Evolutionary conservation across 2,797 vertebrate species (phyloP), one percentile per base, ranked within the genome.

Genomic region (Pachyuromys duprasi): DNA sequence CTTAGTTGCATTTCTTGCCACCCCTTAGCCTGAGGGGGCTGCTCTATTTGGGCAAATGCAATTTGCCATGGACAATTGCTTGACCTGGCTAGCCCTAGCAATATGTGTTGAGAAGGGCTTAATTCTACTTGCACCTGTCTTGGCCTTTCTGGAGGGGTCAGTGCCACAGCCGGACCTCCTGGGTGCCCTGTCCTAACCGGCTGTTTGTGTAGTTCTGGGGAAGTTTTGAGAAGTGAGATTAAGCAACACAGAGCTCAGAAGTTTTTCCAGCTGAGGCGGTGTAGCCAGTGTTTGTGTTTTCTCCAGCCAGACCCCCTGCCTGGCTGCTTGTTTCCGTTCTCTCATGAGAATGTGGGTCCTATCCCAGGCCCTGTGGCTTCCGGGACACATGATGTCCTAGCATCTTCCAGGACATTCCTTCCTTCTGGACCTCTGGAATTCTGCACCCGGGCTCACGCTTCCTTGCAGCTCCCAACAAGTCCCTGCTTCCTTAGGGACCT

Each of bases 201-300:
- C 79, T 70, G 24, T 91, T 49, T 13, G 28, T 69, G 20, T 2
- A 2, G 26, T n/a, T 80, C 65, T 17, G 4, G 94, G 97, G 97
- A 67, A 93, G n/a, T 5, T 12, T 31, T 81, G 63, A 65, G 36
- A 45, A 31, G 86, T 93, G 0, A 45, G 55, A 0, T 2, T 75
- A 63, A 94, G 96, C 31, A 92, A 97, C 95, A 13, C 6, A 53
- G 0, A 57, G 53, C 67, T 83, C 60, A 2, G 36, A 49, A 22
- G 15, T 39, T 67, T 45, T 24, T 63, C 31, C 79, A 57, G 79
- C 57, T 60, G 79, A 28, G 26, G 36, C n/a, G 63, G 5, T 3
- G 36, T 5, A 20, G 28, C 31, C n/a, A 31, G 49, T 2, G 42
- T 70, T 24, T 76, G 55, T 26, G 8, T n/a, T n/a, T 55, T 89